phyloP scores from a whole-genome alignment of 2,113 vertebrate genomes.

The Esox niger region DNA sequence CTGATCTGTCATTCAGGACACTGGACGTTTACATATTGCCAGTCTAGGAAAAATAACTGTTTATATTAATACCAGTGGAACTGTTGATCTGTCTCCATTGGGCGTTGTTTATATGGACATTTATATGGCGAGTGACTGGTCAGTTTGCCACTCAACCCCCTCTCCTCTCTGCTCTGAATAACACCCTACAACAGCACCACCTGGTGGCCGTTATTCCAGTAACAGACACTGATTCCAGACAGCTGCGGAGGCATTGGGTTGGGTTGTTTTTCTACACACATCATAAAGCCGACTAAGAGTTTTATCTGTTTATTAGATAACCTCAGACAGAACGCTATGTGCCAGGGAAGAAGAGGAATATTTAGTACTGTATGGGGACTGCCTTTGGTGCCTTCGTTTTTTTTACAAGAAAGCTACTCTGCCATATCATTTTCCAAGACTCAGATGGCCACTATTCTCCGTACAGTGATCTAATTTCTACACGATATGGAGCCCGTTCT shows the following conservation, averaged over 20 bases:
- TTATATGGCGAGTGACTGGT: too few species aligned
- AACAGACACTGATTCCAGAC: not conserved
- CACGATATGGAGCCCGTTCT: too few species aligned
- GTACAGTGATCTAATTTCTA: too few species aligned
- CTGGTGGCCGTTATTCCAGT: constrained; percentile 17
- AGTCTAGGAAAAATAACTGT: too few species aligned
- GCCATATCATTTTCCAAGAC: constrained; percentile 64
- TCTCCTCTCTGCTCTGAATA: not conserved
- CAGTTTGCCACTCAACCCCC: not conserved
- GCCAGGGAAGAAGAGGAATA: constrained; percentile 33
- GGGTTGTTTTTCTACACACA: constrained; percentile 46
- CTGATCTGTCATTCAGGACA: too few species aligned
- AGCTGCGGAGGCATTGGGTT: not conserved
- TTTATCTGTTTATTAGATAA: constrained; percentile 30
- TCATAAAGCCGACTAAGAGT: constrained; percentile 28
- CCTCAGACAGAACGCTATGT: constrained; percentile 34
- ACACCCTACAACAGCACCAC: constrained; percentile 19
- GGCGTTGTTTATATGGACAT: too few species aligned
- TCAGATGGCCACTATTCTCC: not conserved
- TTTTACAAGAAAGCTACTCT: constrained; percentile 66
- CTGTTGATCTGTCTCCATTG: too few species aligned
- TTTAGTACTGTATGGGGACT: constrained; percentile 12
- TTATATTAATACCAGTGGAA: too few species aligned
- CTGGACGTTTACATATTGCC: too few species aligned
- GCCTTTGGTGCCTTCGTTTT: constrained; percentile 73